phyloP scores from a whole-genome alignment of 2,888 invertebrate genomes.

The Xylophagus ater region DNA sequence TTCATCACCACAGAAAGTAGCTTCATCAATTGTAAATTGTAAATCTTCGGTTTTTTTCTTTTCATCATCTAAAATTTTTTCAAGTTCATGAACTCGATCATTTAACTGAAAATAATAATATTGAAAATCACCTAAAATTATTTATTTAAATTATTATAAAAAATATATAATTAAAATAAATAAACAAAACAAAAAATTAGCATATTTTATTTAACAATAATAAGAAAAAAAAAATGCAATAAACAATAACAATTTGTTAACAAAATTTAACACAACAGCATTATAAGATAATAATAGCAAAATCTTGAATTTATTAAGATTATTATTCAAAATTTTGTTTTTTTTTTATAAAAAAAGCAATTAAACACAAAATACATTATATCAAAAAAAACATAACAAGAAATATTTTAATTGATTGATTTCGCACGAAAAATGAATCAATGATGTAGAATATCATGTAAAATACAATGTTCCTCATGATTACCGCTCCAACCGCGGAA shows the following conservation, averaged over 20 bases:
- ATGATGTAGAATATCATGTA: conserved; percentile 35
- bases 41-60: conserved; percentile 77
- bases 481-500: conserved; percentile 36
- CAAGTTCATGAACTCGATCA: conserved; percentile 48
- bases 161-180: conserved; percentile 7
- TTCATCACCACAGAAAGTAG: conserved; percentile 78
- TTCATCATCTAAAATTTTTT: conserved; percentile 62
- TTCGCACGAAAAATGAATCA: too few relatives aligned
- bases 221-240: too few relatives aligned
- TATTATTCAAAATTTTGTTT: background rate
- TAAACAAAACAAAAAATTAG: conserved; percentile 9
- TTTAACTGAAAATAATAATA: conserved; percentile 34
- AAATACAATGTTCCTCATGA: conserved; percentile 35
- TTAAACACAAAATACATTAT: background rate
- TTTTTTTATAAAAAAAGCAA: background rate
- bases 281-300: too few relatives aligned
- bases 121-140: conserved; percentile 5
- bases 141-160: conserved; percentile 9
- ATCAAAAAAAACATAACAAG: background rate
- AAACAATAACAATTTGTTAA: too few relatives aligned
- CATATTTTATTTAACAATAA: conserved; percentile 6
- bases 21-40: conserved; percentile 85
- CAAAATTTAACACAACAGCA: too few relatives aligned
- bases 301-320: too few relatives aligned
- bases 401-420: background rate